A percentile compares a stretch with the other conserved stretches of the same genome.
These are phyloP conservation scores for Napeogenes inachia DNA, from an alignment of 2,888 invertebrate species.

Conservation along the genomic window DNA sequence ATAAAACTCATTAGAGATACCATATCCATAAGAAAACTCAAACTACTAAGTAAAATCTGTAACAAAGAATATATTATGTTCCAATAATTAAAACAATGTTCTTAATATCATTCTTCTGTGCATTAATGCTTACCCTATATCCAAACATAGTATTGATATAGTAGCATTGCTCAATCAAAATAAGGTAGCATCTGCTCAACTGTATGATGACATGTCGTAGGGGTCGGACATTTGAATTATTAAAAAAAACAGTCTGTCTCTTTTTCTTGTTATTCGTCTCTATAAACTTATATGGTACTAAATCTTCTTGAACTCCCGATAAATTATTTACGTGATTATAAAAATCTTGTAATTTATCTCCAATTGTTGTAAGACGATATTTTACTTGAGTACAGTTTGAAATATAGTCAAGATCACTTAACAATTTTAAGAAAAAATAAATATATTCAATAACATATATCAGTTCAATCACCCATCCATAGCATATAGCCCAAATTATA, in stretches of 20 bases:
- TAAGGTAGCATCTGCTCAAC: slow-evolving; percentile 26
- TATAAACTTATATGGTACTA: slow-evolving; percentile 6
- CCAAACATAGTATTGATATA: slow-evolving; percentile 30
- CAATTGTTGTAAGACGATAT: slow-evolving; percentile 28
- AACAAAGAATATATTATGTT: background rate
- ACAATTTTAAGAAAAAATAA: slow-evolving; percentile 17
- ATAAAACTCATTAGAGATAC: too few species aligned
- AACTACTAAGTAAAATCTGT: background rate
- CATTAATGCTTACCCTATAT: slow-evolving; percentile 20
- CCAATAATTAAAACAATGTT: background rate
- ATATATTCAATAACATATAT: slow-evolving; percentile 22
- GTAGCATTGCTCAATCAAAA: slow-evolving; percentile 27
- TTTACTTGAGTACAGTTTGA: slow-evolving; percentile 26
- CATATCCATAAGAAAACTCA: too few species aligned
- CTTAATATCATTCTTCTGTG: background rate
- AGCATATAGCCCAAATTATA: slow-evolving; percentile 12
- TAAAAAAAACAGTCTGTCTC: too few species aligned
- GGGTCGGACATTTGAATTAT: too few species aligned
- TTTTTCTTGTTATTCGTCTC: background rate
- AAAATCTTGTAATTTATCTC: slow-evolving; percentile 23
- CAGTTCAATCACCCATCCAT: slow-evolving; percentile 13
- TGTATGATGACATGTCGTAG: slow-evolving; percentile 15
- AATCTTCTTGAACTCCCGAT: slow-evolving; percentile 11
- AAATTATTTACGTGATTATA: slow-evolving; percentile 11
- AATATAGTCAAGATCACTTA: slow-evolving; percentile 25